A percentile compares a stretch with the other conserved stretches of the same genome.
Evolutionary conservation across 35 echinoderm and acorn worm genomes (phyloP).

Genomic region (Ptychodera flava): DNA sequence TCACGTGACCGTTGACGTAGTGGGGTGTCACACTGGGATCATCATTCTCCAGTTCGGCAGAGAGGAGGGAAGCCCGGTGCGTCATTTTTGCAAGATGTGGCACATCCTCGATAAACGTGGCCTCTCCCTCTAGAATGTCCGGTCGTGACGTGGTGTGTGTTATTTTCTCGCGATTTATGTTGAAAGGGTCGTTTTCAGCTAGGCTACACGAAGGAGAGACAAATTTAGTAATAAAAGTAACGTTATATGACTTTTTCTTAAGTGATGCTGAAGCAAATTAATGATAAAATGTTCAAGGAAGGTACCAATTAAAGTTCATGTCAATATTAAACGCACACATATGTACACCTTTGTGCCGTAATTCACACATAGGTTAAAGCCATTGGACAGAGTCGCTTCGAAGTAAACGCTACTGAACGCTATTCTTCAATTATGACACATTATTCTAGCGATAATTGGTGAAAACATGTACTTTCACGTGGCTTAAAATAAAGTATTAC

Average conservation of each 20-base stretch:
- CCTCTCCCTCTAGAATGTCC: slow-evolving; percentile 76
- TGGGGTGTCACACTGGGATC: slow-evolving; percentile 12
- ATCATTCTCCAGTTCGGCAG: slow-evolving; percentile 58
- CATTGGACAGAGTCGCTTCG: no score
- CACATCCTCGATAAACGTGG: slow-evolving; percentile 76
- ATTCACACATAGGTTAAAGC: no score
- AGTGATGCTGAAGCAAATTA: not conserved
- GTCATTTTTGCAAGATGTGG: slow-evolving; percentile 39
- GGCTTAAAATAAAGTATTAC: no score
- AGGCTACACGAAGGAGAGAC: not conserved
- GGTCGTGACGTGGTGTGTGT: slow-evolving; percentile 46
- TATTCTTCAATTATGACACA: no score
- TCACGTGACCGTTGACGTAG: not conserved
- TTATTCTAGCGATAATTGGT: no score
- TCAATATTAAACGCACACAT: not conserved
- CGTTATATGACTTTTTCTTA: not conserved
- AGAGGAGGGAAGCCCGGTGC: slow-evolving; percentile 48
- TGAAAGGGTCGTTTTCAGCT: not conserved
- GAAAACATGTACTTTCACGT: no score
- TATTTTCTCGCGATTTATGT: not conserved
- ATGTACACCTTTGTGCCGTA: not conserved
- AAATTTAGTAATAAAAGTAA: not conserved
- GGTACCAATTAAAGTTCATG: not conserved
- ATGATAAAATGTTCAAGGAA: not conserved
- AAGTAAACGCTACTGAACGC: no score